These are phyloP conservation scores for Oplegnathus fasciatus DNA, from an alignment of 2,113 vertebrate genomes.

Conservation along the genomic window DNA sequence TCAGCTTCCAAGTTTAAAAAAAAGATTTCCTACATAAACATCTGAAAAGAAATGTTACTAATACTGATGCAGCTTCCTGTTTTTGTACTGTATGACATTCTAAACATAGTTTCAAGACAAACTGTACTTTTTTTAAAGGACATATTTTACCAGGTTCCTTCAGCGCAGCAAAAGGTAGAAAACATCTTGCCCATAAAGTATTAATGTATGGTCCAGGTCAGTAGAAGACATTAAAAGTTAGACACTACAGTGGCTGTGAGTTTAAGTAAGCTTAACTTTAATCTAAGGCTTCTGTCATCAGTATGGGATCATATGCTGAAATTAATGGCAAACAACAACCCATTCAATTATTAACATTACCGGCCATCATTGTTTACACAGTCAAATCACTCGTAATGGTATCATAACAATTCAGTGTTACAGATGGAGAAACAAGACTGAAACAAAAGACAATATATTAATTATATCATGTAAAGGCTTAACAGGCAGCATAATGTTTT, in stretches of 20 bases:
- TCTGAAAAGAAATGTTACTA: not conserved
- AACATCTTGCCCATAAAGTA: not conserved
- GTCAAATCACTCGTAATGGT: not conserved
- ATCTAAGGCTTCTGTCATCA: constrained; percentile 17
- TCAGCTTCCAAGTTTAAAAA: not conserved
- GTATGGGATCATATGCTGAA: not conserved
- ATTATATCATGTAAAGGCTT: not conserved
- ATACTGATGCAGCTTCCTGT: not conserved
- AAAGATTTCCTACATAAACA: not conserved
- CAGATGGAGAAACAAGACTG: not conserved
- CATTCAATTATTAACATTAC: not conserved
- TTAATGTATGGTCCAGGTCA: not conserved
- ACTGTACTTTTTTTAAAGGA: not conserved
- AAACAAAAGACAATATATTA: not conserved
- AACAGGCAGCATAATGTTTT: not conserved
- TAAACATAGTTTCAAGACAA: too few species aligned
- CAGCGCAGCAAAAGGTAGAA: not conserved
- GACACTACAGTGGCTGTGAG: not conserved
- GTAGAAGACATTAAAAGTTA: constrained; percentile 16
- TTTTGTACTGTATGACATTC: not conserved
- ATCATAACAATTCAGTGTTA: not conserved
- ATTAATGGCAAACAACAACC: not conserved
- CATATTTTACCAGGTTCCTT: not conserved
- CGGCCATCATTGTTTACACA: not conserved
- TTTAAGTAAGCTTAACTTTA: not conserved